phyloP scores from a whole-genome alignment of 2,797 vertebrate species.

The Pteronotus mesoamericanus region DNA sequence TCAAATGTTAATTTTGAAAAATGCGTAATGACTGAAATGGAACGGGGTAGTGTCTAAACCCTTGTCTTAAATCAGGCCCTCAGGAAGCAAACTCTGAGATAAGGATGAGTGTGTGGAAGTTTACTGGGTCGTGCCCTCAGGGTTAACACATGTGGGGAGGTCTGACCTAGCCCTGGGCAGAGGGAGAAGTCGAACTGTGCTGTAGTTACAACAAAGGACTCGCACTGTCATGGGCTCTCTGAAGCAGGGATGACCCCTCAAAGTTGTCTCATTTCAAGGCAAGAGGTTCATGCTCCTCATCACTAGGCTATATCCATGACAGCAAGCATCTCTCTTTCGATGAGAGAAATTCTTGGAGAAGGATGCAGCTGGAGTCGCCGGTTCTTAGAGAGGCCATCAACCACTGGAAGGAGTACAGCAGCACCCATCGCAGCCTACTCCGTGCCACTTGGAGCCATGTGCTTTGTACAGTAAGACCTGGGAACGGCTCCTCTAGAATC shows the following conservation, averaged over 20 bases:
- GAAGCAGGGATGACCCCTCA: background rate
- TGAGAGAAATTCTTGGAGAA: background rate
- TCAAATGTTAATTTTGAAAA: background rate
- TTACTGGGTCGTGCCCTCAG: background rate
- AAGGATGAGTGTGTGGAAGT: background rate
- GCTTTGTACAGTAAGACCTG: background rate
- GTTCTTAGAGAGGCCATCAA: background rate
- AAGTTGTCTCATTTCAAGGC: background rate
- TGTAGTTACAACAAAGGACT: background rate
- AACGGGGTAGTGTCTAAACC: background rate
- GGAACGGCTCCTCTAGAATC: background rate
- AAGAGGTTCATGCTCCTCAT: background rate
- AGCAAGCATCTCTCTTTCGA: background rate
- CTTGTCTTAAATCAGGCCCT: background rate
- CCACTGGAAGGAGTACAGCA: no score
- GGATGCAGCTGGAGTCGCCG: background rate
- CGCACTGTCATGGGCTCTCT: background rate
- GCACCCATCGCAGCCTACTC: background rate
- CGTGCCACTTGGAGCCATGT: background rate
- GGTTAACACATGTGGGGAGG: background rate
- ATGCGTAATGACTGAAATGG: background rate
- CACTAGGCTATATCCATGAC: background rate
- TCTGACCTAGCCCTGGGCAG: background rate
- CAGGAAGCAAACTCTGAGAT: background rate
- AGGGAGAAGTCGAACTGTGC: background rate